Evolutionary conservation across 2,113 vertebrate genomes (phyloP), one percentile per base, ranked within the genome.

Genomic region (Seriola rivoliana): DNA sequence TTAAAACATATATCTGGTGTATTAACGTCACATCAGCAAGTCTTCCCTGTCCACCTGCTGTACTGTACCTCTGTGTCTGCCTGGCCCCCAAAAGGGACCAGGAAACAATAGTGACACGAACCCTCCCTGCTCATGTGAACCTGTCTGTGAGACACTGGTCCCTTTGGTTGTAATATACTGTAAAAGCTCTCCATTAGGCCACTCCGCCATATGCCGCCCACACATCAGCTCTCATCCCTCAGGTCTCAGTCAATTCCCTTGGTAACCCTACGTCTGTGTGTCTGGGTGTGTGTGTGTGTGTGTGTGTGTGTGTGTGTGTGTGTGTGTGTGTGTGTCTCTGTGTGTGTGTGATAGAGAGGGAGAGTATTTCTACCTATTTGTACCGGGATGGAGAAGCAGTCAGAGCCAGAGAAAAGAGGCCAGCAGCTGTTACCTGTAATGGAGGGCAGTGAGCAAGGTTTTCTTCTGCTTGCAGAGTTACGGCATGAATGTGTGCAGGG

Each of bases 101-200:
- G 10, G 19, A 72, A 62, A 63, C 62, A 62, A 71, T 78, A 19
- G 14, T 63, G 23, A 59, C 50, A 44, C 55, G 25, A 21, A 66
- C 44, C 54, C 6, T 16, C 38, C 54, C 17, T 40, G 4, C 68
- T 74, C 75, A 4, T 42, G 36, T 50, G 66, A 55, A 81, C 50
- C 59, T 42, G 74, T 55, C 62, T 76, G 36, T 66, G 77, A 70
- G 78, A 32, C 57, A 50, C 65, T 25, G 65, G 21, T 75, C 59
- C 74, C 85, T 74, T 64, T 58, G 71, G 75, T 70, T 74, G 66
- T 70, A 69, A 72, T 78, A 65, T 68, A 52, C 55, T 44, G 58
- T 85, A 84, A 85, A 81, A 78, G 74, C 83, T 78, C 82, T 84
- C 84, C 84, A 91, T 89, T 71, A 90, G 85, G 40, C 73, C 78